Evolutionary conservation across 2,797 vertebrate species (phyloP), one percentile per base, ranked within the genome.

Genomic region (Macroramphosus scolopax): DNA sequence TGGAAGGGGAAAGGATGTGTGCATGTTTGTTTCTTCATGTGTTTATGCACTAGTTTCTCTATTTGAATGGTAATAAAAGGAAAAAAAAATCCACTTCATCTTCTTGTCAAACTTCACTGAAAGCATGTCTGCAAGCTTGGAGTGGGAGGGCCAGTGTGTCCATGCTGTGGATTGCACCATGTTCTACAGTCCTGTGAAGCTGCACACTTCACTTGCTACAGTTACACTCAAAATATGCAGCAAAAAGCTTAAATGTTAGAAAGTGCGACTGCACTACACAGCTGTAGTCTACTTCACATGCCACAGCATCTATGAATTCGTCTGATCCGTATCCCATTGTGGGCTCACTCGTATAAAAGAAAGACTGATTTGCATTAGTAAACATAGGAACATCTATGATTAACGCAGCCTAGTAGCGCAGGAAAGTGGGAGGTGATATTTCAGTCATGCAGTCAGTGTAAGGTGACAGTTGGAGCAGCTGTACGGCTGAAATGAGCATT

Each of bases 1-100:
- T 14, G 29, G 35, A 46, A 44, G 48, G 31, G 50, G 41, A 71
- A 62, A 51, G 25, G 18, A n/a, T 34, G 40, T 40, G 37, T 16
- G 40, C 25, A 3, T 7, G 37, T 25, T 26, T 33, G 41, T 43
- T 49, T 48, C n/a, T n/a, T 32, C 28, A 40, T 45, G 4, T 8
- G 37, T 39, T 11, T 7, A 20, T 6, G 48, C 45, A 12, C 13
- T 10, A 5, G 17, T 76, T 40, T 18, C 29, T 41, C 29, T 46
- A 51, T 53, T 18, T 50, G 6, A 61, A 42, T 17, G 22, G 30
- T 20, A 38, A 11, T 13, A 24, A 33, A 34, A 12, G 8, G 8
- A 32, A 45, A 45, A 43, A 16, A 1, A 44, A 36, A 33, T 45
- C 14, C 15, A 17, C 36, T 45, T 28, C 17, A 71, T 67, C 30